Evolutionary conservation across 1,140 invertebrate species (phyloP).

Genomic region (Hyphantria cunea): DNA sequence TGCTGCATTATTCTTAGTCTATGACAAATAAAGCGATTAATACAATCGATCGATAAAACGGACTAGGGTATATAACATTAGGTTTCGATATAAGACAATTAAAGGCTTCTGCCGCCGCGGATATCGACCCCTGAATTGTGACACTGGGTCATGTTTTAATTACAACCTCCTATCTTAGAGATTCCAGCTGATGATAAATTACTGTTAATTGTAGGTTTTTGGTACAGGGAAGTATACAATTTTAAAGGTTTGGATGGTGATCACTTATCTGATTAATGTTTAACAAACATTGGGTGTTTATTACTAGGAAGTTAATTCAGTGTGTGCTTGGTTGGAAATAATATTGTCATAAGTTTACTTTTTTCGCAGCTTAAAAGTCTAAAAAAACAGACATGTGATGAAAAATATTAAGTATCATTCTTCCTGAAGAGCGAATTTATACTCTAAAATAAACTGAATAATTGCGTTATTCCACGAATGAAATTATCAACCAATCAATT

Average conservation of each 20-base stretch:
- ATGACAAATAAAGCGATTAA: slow-evolving; percentile 53
- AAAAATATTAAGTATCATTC: too few relatives aligned
- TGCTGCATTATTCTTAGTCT: slow-evolving; percentile 35
- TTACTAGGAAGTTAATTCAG: too few relatives aligned
- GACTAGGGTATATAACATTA: slow-evolving; percentile 39
- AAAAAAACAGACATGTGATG: too few relatives aligned
- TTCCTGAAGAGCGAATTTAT: too few relatives aligned
- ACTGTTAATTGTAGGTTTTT: slow-evolving; percentile 45
- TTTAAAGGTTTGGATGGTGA: background rate
- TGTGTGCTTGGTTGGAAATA: too few relatives aligned
- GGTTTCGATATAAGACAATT: slow-evolving; percentile 40
- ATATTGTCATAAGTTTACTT: too few relatives aligned
- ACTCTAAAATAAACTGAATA: too few relatives aligned
- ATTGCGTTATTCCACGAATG: too few relatives aligned
- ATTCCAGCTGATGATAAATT: slow-evolving; percentile 46
- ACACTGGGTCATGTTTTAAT: slow-evolving; percentile 59
- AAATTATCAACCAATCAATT: too few relatives aligned
- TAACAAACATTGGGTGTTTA: too few relatives aligned
- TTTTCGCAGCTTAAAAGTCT: too few relatives aligned
- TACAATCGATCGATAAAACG: slow-evolving; percentile 48
- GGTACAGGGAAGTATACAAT: slow-evolving; percentile 18
- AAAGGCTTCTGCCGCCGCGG: slow-evolving; percentile 41
- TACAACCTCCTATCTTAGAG: slow-evolving; percentile 34
- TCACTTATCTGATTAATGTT: background rate
- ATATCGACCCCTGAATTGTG: slow-evolving; percentile 42